A percentile compares a stretch with the other conserved stretches of the same genome.
phyloP scores from a whole-genome alignment of 2,113 vertebrate species.

The Eonycteris spelaea region DNA sequence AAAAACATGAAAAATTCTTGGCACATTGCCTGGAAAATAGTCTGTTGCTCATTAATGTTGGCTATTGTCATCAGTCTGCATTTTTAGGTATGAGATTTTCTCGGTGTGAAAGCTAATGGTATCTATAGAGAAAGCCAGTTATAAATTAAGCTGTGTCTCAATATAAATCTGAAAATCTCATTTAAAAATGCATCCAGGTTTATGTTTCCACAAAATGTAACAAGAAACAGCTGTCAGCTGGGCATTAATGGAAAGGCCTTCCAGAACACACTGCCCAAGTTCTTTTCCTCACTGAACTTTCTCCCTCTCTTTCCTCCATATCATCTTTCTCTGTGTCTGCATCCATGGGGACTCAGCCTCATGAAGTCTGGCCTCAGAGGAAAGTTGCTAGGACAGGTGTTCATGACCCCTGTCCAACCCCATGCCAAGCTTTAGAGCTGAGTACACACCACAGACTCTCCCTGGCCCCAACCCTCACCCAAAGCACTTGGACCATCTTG shows the following conservation, averaged over 20 bases:
- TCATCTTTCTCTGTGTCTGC: too few relatives aligned
- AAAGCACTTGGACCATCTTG: neutral
- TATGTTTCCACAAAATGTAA: neutral
- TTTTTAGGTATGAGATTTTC: neutral
- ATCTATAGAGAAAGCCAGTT: neutral
- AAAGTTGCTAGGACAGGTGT: neutral
- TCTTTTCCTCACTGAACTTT: neutral
- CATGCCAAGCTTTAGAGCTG: neutral
- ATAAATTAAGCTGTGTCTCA: neutral
- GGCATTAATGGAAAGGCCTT: neutral
- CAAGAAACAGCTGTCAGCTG: neutral
- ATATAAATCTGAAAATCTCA: neutral
- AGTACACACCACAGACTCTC: neutral
- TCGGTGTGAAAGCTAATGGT: neutral
- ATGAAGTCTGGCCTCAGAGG: too few relatives aligned
- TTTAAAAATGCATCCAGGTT: neutral
- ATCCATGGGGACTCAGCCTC: neutral
- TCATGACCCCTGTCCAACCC: too few relatives aligned
- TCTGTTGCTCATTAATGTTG: neutral
- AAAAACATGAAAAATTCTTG: neutral
- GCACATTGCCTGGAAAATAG: neutral
- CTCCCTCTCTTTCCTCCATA: neutral
- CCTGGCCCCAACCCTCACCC: neutral
- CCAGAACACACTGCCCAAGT: too few relatives aligned
- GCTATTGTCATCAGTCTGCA: neutral